Evolutionary conservation across 2,113 vertebrate genomes (phyloP).

Genomic region (Leucopsar rothschildi): DNA sequence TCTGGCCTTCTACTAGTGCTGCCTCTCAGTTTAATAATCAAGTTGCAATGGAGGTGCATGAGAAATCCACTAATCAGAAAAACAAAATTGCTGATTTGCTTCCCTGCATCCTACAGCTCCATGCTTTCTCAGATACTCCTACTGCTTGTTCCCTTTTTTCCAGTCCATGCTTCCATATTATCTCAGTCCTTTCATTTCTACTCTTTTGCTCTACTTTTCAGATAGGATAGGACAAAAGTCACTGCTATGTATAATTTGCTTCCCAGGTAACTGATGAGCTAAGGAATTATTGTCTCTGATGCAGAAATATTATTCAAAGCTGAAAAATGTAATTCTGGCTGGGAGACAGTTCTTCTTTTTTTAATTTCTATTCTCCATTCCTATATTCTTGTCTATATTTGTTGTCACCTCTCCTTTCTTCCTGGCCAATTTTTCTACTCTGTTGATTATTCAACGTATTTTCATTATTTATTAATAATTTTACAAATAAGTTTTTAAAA

Average conservation of each 20-base stretch:
- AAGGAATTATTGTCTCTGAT: neutral
- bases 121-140: neutral
- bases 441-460: neutral
- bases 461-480: neutral
- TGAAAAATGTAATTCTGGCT: neutral
- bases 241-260: neutral
- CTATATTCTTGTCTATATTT: neutral
- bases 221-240: neutral
- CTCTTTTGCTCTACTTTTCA: neutral
- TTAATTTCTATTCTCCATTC: neutral
- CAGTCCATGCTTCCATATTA: neutral
- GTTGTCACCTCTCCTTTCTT: neutral
- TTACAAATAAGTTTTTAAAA: neutral
- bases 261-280: neutral
- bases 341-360: neutral
- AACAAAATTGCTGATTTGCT: neutral
- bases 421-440: neutral
- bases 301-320: neutral
- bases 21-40: neutral
- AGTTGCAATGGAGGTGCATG: neutral
- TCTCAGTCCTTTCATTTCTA: neutral
- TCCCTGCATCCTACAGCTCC: neutral
- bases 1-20: neutral
- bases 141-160: neutral
- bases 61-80: neutral